phyloP scores from a whole-genome alignment of 2,113 vertebrate genomes.

The Mesembrinibis cayennensis region DNA sequence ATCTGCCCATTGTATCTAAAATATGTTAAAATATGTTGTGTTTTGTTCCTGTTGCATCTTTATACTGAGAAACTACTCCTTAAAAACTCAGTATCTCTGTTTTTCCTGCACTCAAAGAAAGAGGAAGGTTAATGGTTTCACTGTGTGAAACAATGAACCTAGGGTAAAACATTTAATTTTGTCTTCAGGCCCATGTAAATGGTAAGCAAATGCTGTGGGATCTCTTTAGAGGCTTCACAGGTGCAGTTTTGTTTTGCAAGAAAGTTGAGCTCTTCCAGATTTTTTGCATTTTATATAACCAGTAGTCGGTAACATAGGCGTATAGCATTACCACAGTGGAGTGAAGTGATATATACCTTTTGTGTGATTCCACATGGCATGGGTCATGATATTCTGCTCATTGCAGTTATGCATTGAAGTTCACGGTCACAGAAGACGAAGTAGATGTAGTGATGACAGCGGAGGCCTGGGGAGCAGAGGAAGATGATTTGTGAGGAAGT shows the following conservation, averaged over 20 bases:
- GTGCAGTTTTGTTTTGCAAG: neutral
- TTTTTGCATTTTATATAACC: neutral
- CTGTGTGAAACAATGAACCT: neutral
- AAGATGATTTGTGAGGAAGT: neutral
- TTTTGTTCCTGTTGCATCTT: neutral
- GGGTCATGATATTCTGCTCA: accelerated
- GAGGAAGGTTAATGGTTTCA: neutral
- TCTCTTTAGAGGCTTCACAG: neutral
- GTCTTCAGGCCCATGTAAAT: neutral
- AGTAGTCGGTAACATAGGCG: neutral
- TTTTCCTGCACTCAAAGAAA: neutral
- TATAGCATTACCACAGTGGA: neutral
- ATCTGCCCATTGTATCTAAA: neutral
- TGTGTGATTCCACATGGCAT: accelerated
- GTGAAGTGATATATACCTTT: neutral
- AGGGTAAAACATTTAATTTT: neutral
- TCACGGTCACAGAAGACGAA: neutral
- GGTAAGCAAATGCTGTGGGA: neutral
- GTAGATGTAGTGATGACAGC: neutral
- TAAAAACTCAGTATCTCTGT: neutral
- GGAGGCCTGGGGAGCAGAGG: neutral
- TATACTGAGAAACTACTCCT: neutral
- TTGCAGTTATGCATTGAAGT: neutral
- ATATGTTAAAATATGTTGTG: neutral
- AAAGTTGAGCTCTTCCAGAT: neutral